phyloP scores from a whole-genome alignment of 2,888 invertebrate species.

The Caenorhabditis imperialis region DNA sequence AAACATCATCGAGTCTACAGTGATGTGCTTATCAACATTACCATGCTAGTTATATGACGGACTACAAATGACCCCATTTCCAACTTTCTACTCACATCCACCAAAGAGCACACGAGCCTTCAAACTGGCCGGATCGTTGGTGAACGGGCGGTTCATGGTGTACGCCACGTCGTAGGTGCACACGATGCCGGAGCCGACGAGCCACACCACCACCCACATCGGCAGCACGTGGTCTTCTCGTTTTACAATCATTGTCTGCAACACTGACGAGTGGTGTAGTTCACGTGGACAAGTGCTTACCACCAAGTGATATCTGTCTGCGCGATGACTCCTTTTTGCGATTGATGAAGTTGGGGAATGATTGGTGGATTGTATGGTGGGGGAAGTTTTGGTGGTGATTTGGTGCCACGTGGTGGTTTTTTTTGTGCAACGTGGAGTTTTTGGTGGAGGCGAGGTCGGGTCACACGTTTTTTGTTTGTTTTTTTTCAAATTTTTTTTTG shows the following conservation, averaged over 20 bases:
- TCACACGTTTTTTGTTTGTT: too few species aligned
- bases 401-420: too few species aligned
- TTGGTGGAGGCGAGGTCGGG: too few species aligned
- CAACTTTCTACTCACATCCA: conserved; percentile 37
- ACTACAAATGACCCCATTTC: too few species aligned
- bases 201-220: conserved; percentile 31
- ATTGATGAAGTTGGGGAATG: too few species aligned
- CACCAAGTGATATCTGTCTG: conserved; percentile 18
- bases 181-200: conserved; percentile 35
- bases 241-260: conserved; percentile 23
- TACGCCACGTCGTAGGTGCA: conserved; percentile 55
- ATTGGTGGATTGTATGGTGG: too few species aligned
- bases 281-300: not conserved
- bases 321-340: conserved; percentile 44
- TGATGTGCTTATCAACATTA: too few species aligned
- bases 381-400: too few species aligned
- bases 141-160: conserved; percentile 56
- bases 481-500: too few species aligned
- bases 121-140: conserved; percentile 40
- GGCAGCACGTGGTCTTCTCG: conserved; percentile 21
- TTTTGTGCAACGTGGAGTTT: too few species aligned
- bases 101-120: conserved; percentile 18
- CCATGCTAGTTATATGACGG: too few species aligned
- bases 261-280: not conserved
- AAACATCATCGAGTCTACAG: too few species aligned